These are phyloP conservation scores for Gorsachius magnificus DNA, from an alignment of 2,797 vertebrate genomes.

Conservation along the genomic window DNA sequence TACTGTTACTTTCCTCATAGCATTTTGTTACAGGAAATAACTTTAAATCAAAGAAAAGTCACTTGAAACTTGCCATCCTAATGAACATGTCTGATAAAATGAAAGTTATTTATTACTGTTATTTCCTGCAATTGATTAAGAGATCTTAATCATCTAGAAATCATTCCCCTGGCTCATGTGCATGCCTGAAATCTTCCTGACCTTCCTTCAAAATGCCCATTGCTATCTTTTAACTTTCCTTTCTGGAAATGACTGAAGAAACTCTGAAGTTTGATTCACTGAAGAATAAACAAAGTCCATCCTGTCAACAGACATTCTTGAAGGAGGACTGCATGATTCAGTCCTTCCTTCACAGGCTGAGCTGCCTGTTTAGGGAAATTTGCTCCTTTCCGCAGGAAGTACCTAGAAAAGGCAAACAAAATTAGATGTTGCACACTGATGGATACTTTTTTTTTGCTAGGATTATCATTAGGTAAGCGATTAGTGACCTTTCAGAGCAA, in stretches of 20 bases:
- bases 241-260: slow-evolving; percentile 1
- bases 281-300: background rate
- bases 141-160: background rate
- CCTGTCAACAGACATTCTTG: background rate
- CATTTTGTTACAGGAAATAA: background rate
- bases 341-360: background rate
- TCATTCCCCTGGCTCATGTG: background rate
- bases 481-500: background rate
- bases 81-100: background rate
- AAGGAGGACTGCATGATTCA: background rate
- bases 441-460: background rate
- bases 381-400: background rate
- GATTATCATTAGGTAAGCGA: background rate
- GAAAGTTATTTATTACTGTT: background rate
- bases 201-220: background rate
- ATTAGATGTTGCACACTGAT: background rate
- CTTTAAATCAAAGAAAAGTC: background rate
- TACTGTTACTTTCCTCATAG: background rate
- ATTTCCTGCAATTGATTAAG: background rate
- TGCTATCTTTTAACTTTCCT: background rate
- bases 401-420: background rate
- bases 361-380: background rate
- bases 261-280: background rate
- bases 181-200: background rate
- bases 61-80: background rate